A percentile compares a stretch with the other conserved stretches of the same genome.
Evolutionary conservation across 2,888 invertebrate genomes (phyloP).

Genomic region (Acleris literana): DNA sequence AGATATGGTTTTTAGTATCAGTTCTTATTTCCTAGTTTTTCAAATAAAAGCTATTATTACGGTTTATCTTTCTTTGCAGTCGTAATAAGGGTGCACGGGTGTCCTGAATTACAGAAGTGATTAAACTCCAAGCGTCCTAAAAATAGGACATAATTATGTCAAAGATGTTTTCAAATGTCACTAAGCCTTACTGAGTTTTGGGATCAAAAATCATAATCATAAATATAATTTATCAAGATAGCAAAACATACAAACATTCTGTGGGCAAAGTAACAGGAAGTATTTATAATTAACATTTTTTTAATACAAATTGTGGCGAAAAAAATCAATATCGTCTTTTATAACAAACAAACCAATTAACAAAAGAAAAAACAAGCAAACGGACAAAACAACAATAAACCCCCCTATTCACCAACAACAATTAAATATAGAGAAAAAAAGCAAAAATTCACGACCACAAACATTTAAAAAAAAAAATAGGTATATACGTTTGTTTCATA

Average conservation of each 20-base stretch:
- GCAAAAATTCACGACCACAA: background rate
- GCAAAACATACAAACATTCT: too few species aligned
- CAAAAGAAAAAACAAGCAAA: constrained; percentile 7
- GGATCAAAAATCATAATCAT: too few species aligned
- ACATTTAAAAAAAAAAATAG: background rate
- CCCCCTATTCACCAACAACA: background rate
- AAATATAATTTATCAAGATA: too few species aligned
- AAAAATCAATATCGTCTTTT: background rate
- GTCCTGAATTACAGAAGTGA: background rate
- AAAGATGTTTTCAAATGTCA: background rate
- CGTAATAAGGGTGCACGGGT: too few species aligned
- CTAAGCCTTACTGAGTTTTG: too few species aligned
- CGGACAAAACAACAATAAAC: constrained; percentile 6
- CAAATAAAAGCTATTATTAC: too few species aligned
- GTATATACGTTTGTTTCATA: constrained; percentile 20
- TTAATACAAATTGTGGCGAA: background rate
- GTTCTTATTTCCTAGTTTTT: constrained; percentile 9
- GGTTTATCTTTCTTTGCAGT: too few species aligned
- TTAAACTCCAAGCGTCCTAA: background rate
- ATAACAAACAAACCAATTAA: too few species aligned
- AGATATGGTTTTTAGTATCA: constrained; percentile 12
- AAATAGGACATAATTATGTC: background rate
- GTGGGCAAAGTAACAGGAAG: too few species aligned
- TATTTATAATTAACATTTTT: too few species aligned
- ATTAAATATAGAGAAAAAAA: background rate